Base-by-base conservation (phyloP, 2,797 vertebrate species). In the Martes flavigula region DNA sequence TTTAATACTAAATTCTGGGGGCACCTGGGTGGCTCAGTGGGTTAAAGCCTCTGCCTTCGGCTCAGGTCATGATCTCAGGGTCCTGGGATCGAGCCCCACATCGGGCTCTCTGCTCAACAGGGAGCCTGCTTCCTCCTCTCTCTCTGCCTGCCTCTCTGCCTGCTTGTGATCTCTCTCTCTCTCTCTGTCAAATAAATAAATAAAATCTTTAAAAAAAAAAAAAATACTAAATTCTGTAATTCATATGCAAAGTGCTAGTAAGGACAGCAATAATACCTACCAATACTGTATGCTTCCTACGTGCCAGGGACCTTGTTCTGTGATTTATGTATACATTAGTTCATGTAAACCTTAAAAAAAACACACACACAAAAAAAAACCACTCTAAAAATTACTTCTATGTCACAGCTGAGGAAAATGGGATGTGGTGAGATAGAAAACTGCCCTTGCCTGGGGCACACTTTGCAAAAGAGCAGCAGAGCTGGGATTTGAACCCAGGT, bases 201-300 rank as follows among this genome's bases (percentile, higher is more conserved):
- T n/a, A n/a, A n/a, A n/a, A n/a, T n/a, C n/a, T n/a, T n/a, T n/a
- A n/a, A n/a, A n/a, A n/a, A n/a, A n/a, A n/a, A n/a, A n/a, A n/a
- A n/a, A n/a, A 92, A 93, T 32, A 64, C 54, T 66, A 92, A 92
- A 64, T 88, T 90, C 40, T 75, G 85, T 94, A 95, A 95, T 13
- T 64, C 43, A 68, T 4, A 62, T 11, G 14, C 64, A 46, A 85
- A 85, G 23, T 90, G 56, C 38, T n/a, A 87, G 64, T 77, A 58
- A 43, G 54, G 58, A 86, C 5, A 38, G 38, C 58, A 75, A 70
- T 23, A 89, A 78, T 54, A 77, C 14, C 58, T 81, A 64, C 43
- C 56, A 70, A 75, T 86, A 95, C 5, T 72, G 30, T 91, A 54
- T 90, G 84, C 23, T 92, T 97, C 32, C 64, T 51, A 43, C 25